Evolutionary conservation across 1,140 invertebrate species (phyloP).

Genomic region (Ptiloglossa arizonensis): DNA sequence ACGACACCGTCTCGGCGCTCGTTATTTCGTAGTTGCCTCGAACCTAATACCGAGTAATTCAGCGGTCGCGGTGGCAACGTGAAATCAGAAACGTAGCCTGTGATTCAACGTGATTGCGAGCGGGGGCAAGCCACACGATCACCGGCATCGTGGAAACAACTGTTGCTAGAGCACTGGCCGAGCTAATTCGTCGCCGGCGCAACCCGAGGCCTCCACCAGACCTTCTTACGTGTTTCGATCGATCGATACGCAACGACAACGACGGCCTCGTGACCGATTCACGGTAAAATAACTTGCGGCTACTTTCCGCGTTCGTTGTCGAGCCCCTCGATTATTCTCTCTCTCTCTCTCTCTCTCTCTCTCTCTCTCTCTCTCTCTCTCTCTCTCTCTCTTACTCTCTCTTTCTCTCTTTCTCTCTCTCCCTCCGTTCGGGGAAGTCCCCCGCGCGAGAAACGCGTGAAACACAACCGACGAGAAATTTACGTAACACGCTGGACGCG

Average conservation of each 20-base stretch:
- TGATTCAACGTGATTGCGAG: neutral
- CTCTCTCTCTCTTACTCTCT: too few relatives aligned
- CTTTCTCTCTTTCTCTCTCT: too few relatives aligned
- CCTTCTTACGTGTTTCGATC: conserved; percentile 7
- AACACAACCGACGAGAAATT: neutral
- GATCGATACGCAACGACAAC: conserved; percentile 33
- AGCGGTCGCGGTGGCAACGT: neutral
- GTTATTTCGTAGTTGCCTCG: neutral
- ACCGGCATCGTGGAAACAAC: conserved; percentile 1
- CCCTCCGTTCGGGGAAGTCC: too few relatives aligned
- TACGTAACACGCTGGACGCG: neutral
- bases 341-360: too few relatives aligned
- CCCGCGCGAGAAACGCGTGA: neutral
- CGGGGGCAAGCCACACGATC: too few relatives aligned
- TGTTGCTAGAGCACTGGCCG: neutral
- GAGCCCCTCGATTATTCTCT: conserved; percentile 31
- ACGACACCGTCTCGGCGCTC: neutral
- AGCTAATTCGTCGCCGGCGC: neutral
- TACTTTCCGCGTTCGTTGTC: neutral
- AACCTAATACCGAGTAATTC: neutral
- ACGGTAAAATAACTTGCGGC: conserved; percentile 3
- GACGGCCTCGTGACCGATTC: conserved; percentile 1
- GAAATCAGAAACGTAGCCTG: neutral
- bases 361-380: too few relatives aligned
- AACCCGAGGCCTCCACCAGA: neutral